Evolutionary conservation across 2,113 vertebrate species (phyloP).

Genomic region (Bos indicus): DNA sequence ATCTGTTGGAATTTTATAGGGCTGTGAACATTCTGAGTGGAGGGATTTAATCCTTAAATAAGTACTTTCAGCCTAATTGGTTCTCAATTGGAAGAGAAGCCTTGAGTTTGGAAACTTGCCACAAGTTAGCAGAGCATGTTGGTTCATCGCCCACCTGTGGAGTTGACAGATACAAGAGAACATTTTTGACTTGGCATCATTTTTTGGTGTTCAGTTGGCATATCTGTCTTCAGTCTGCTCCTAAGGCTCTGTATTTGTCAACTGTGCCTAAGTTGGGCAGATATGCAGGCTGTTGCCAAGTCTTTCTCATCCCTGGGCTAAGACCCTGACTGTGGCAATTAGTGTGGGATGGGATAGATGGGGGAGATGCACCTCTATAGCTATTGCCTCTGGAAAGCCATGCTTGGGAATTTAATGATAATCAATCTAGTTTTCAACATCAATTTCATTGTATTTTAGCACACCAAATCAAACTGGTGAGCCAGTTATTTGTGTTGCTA

Average conservation of each 20-base stretch:
- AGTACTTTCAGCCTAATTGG: slow-evolving; percentile 65
- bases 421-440: not conserved
- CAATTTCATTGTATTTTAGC: not conserved
- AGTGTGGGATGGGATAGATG: not conserved
- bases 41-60: slow-evolving; percentile 60
- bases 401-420: not conserved
- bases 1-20: slow-evolving; percentile 59
- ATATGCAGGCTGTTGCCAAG: not conserved
- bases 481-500: not conserved
- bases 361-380: not conserved
- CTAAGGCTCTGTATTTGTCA: slow-evolving; percentile 17
- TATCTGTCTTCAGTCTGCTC: slow-evolving; percentile 8
- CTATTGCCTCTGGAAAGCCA: not conserved
- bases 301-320: not conserved
- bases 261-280: not conserved
- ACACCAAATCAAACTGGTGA: not conserved
- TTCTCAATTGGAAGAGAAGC: slow-evolving; percentile 57
- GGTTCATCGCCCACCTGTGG: slow-evolving; percentile 50
- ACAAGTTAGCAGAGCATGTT: slow-evolving; percentile 31
- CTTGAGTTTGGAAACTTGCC: slow-evolving; percentile 54
- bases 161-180: slow-evolving; percentile 41
- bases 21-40: slow-evolving; percentile 16
- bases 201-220: slow-evolving; percentile 24
- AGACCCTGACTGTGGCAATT: not conserved
- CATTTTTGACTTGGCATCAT: slow-evolving; percentile 19